Percentiles rank a stretch among this genome's conserved stretches.
Evolutionary conservation across 2,888 invertebrate species (phyloP).

Genomic region (Chrysolina oricalcia): DNA sequence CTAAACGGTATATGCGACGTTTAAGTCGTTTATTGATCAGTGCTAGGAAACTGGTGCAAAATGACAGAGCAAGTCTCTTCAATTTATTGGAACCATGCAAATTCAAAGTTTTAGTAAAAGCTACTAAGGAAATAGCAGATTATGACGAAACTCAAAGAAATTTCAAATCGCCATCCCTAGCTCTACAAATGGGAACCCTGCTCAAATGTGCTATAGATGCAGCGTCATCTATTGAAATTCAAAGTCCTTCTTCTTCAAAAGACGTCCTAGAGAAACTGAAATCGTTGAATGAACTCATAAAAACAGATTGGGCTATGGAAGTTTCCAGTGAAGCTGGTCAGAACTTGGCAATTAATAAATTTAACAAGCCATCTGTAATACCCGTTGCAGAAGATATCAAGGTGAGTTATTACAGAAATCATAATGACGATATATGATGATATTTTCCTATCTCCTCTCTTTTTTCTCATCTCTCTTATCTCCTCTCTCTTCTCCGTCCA

Average conservation of each 20-base stretch:
- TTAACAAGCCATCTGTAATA: slow-evolving; percentile 49
- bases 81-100: slow-evolving; percentile 7
- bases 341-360: slow-evolving; percentile 47
- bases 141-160: slow-evolving; percentile 13
- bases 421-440: too few species aligned
- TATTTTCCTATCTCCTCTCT: too few species aligned
- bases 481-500: too few species aligned
- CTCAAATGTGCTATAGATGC: slow-evolving; percentile 38
- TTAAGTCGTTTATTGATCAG: slow-evolving; percentile 33
- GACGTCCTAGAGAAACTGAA: slow-evolving; percentile 4
- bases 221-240: slow-evolving; percentile 32
- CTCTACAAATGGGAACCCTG: slow-evolving; percentile 44
- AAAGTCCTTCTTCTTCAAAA: not conserved
- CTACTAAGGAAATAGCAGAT: slow-evolving; percentile 26
- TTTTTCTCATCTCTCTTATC: too few species aligned
- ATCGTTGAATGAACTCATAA: not conserved
- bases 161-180: slow-evolving; percentile 39
- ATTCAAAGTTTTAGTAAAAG: slow-evolving; percentile 23
- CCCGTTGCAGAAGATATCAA: slow-evolving; percentile 40
- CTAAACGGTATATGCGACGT: slow-evolving; percentile 46
- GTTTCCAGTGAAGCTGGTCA: slow-evolving; percentile 37
- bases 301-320: slow-evolving; percentile 27
- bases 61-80: not conserved
- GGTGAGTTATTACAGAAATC: too few species aligned
- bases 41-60: slow-evolving; percentile 16